These are phyloP conservation scores for Agrotis segetum DNA, from an alignment of 2,888 invertebrate species.

Conservation along the genomic window DNA sequence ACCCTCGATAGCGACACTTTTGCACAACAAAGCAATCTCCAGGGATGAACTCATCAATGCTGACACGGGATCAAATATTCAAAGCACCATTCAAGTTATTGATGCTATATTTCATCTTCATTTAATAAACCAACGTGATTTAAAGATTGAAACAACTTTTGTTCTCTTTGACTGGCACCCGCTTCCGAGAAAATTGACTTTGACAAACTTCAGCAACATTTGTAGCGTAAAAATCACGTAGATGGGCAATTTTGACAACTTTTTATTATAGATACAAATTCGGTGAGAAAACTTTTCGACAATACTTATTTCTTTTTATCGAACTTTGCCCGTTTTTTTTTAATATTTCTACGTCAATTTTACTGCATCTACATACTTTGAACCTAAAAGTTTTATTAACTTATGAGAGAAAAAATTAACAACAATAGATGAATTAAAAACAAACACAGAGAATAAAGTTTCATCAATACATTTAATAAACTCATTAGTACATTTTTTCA, in stretches of 20 bases:
- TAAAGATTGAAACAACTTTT: conserved; percentile 46
- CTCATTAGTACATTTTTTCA: too few relatives aligned
- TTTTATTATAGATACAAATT: conserved; percentile 48
- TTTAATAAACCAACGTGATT: conserved; percentile 61
- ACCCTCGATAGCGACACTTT: conserved; percentile 69
- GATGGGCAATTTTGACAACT: conserved; percentile 50
- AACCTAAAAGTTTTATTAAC: not conserved
- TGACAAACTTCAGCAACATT: conserved; percentile 50
- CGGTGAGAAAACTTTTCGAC: conserved; percentile 32
- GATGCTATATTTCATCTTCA: conserved; percentile 68
- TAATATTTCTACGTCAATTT: conserved; percentile 14
- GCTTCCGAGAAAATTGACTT: conserved; percentile 56
- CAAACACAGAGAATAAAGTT: not conserved
- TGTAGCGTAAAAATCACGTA: conserved; percentile 52
- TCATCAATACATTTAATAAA: too few relatives aligned
- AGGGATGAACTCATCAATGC: conserved; percentile 73
- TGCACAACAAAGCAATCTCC: conserved; percentile 72
- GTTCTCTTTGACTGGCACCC: conserved; percentile 46
- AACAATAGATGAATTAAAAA: not conserved
- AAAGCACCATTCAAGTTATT: conserved; percentile 70
- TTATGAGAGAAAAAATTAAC: not conserved
- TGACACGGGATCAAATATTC: conserved; percentile 75
- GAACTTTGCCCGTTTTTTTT: conserved; percentile 12
- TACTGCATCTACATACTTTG: not conserved
- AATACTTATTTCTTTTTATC: conserved; percentile 33